Evolutionary conservation across 2,888 invertebrate genomes (phyloP), one percentile per base, ranked within the genome.

Genomic region (Polylopha cassiicola): DNA sequence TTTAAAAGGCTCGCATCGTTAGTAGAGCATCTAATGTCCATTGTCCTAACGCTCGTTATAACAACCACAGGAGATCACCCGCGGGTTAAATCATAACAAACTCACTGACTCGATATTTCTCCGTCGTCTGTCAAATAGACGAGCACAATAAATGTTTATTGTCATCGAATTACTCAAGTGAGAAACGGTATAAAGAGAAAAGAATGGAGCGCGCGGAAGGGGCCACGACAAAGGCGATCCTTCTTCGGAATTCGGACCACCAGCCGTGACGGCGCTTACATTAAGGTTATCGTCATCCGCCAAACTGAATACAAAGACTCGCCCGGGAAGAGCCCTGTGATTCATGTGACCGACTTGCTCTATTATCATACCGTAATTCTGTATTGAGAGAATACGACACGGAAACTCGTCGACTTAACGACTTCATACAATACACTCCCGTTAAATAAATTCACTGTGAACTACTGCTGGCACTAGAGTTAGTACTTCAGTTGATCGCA

Each of bases 181-280:
- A 76, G 79, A 84, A 81, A 81, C 79, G 68, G 75, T 75, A 73
- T 78, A 77, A 76, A 76, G 75, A 74, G 78, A 75, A 79, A 84
- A 84, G 80, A 81, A 81, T 79, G 69, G 71, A 59, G 66, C 65
- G 73, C 65, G 60, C 66, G 75, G 78, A 79, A 78, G 76, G 77
- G 80, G 75, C 79, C 66, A 64, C 73, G 78, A 81, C 82, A 81
- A 82, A 79, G 73, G 80, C 79, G 72, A 82, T 82, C 80, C 74
- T 79, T 84, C 81, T 79, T 68, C 65, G 73, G 79, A 74, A 39
- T 39, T 39, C 39, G 73, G 79, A 74, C 80, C 80, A 74, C 76
- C 79, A 75, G 75, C 80, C 81, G 80, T 84, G 82, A 76, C 82
- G 76, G 55, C 78, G 84, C 84, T 80, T 84, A 84, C 82, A 84